phyloP scores from a whole-genome alignment of 1,140 invertebrate species.

The Cardiocondyla obscurior region DNA sequence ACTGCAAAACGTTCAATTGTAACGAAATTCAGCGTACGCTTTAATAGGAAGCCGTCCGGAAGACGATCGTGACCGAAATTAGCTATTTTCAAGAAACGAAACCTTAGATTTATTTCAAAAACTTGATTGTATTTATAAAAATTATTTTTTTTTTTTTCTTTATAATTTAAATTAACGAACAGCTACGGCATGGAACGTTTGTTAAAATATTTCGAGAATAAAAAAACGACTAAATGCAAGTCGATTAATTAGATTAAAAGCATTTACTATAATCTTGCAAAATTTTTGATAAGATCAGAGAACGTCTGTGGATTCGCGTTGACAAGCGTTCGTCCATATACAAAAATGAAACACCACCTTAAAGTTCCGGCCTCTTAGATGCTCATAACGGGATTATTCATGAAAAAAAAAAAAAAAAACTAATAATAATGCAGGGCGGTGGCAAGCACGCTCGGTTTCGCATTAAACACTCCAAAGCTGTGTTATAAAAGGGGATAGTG shows the following conservation, averaged over 20 bases:
- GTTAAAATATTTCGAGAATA: slow-evolving; percentile 73
- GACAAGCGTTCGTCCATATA: not conserved
- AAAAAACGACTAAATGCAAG: not conserved
- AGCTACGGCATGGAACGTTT: slow-evolving; percentile 57
- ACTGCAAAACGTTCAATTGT: slow-evolving; percentile 70
- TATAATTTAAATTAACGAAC: slow-evolving; percentile 74
- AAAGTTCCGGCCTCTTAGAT: slow-evolving; percentile 38
- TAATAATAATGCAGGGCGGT: slow-evolving; percentile 71
- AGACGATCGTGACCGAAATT: slow-evolving; percentile 16
- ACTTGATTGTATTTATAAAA: not conserved
- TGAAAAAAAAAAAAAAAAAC: too few relatives aligned
- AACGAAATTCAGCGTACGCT: slow-evolving; percentile 73
- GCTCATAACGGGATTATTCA: slow-evolving; percentile 75
- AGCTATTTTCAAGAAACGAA: not conserved
- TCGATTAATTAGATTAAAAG: not conserved
- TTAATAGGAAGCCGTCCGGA: not conserved
- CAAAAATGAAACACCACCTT: slow-evolving; percentile 29
- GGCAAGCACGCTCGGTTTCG: slow-evolving; percentile 74
- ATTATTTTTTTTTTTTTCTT: too few relatives aligned
- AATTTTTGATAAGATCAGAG: not conserved
- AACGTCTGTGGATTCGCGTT: not conserved
- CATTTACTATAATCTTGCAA: not conserved
- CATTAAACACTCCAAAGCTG: slow-evolving; percentile 78
- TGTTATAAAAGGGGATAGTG: slow-evolving; percentile 79
- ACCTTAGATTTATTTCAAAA: not conserved